Evolutionary conservation across 1,140 invertebrate species (phyloP), one percentile per base, ranked within the genome.

Genomic region (Leptinotarsa undecemlineata): DNA sequence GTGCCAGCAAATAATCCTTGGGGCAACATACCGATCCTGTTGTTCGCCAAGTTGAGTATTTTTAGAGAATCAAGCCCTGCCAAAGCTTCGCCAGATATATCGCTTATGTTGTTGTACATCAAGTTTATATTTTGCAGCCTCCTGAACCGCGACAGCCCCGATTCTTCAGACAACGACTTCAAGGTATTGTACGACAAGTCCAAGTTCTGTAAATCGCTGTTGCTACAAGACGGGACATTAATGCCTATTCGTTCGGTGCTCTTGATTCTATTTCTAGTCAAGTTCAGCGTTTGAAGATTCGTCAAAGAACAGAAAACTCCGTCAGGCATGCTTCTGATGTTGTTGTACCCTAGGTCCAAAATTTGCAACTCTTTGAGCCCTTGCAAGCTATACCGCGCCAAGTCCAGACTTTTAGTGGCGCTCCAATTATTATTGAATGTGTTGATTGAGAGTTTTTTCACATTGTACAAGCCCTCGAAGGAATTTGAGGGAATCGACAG

Each of bases 21-120:
- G 0, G 94, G 94, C 80, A 96, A 81, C 0, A 90, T 90, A 73
- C 91, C 90, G 78, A 97, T 85, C 70, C 90, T 90, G 82, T 97
- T 97, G 82, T 92, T 90, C 66, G 94, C 95, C 83, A 95, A 88
- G 86, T 97, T 96, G 20, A 97, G 88, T 21, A 94, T 89, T 76
- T 91, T 88, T 76, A 97, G 85, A 33, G 91, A 91, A 8, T 89
- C 89, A 26, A 96, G 87, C 5, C 93, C 93, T 42, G 90, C 88
- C 70, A 96, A 88, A 15, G 93, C 90, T 81, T 93, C 91, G 68
- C 91, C 91, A 48, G 91, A 92, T 71, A 96, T 89, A 79, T 94
- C 91, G n/a, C 88, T 89, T 72, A 97, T 91, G 76, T 92, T 91
- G 83, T 97, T 97, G 81, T 94, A 90, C 83, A 95, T 91, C 71